A percentile compares a stretch with the other conserved stretches of the same genome.
Evolutionary conservation across 1,140 invertebrate species (phyloP).

Genomic region (Lordiphosa collinella): DNA sequence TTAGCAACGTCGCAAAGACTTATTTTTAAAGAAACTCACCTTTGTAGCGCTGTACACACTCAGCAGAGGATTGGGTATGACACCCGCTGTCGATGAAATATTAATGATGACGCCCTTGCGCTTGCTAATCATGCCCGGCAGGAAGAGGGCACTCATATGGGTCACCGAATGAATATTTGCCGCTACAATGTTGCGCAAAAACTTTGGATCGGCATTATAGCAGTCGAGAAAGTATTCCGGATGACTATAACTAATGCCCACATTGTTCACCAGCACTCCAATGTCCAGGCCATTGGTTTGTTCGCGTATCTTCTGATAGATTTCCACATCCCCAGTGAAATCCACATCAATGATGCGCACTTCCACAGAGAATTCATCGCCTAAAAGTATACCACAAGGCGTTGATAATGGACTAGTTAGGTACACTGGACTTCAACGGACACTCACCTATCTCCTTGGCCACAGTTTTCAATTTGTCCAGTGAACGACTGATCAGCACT

Average conservation of each 20-base stretch:
- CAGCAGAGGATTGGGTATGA: slow-evolving; percentile 90
- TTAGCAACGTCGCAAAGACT: not conserved
- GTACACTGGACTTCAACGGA: not conserved
- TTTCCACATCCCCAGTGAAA: slow-evolving; percentile 86
- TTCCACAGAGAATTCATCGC: slow-evolving; percentile 86
- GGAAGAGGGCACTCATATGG: slow-evolving; percentile 90
- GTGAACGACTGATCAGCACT: slow-evolving; percentile 92
- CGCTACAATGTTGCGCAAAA: slow-evolving; percentile 84
- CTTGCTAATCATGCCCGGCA: slow-evolving; percentile 93
- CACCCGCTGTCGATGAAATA: slow-evolving; percentile 91
- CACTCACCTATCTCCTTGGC: slow-evolving; percentile 86
- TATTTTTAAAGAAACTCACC: slow-evolving; percentile 79
- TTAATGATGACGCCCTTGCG: slow-evolving; percentile 95
- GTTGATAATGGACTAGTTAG: not conserved
- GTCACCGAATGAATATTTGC: slow-evolving; percentile 88
- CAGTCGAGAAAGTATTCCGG: slow-evolving; percentile 91
- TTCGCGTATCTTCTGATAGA: slow-evolving; percentile 89
- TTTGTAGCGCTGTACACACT: slow-evolving; percentile 94
- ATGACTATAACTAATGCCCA: slow-evolving; percentile 93
- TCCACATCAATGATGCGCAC: slow-evolving; percentile 92
- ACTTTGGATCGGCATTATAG: slow-evolving; percentile 81
- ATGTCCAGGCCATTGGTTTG: slow-evolving; percentile 90
- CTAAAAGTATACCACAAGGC: slow-evolving; percentile 80
- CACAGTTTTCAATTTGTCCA: slow-evolving; percentile 89
- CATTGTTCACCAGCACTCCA: slow-evolving; percentile 96